Evolutionary conservation across 2,113 vertebrate species (phyloP), one percentile per base, ranked within the genome.

Genomic region (Zapus hudsonius): DNA sequence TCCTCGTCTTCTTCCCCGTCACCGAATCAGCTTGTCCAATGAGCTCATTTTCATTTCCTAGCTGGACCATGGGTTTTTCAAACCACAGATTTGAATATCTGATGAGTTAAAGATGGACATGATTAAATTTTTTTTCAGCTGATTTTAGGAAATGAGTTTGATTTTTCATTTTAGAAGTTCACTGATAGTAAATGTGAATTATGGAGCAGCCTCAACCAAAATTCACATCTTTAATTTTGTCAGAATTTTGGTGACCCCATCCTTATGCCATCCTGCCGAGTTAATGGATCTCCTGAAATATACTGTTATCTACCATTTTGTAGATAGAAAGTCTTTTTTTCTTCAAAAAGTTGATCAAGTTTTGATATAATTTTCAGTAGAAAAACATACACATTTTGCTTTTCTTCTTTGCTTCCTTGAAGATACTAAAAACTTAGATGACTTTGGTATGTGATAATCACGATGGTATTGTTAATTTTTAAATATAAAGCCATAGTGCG

Each of bases 401-500:
- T 93, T 57, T 27, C 86, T 94, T 80, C 95, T 87, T 15, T 42
- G 27, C 70, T 90, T 96, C 63, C 31, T 86, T 82, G 17, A 89
- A 72, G 64, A 87, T 75, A 90, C 64, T 90, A 72, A 76, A 90
- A 93, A 38, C 72, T 33, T 42, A 79, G 93, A 87, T 89, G 66
- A 83, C 31, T 90, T 78, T 93, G 84, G 36, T 91, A 87, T 95
- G 52, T 83, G n/a, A 52, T 90, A 72, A 85, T 93, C 69, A 59
- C 16, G 63, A 20, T 64, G 92, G 85, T 82, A 69, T 95, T 92
- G 67, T 66, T 88, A 80, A 81, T 23, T 83, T 96, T 89, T 74
- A 96, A 95, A 95, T 87, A 79, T 92, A 73, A 84, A 90, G 89
- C 84, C 93, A 42, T 94, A 87, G 69, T 76, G 5, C 95, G 61